These are phyloP conservation scores for Panurus biarmicus DNA, from an alignment of 2,113 vertebrate species.

Conservation along the genomic window DNA sequence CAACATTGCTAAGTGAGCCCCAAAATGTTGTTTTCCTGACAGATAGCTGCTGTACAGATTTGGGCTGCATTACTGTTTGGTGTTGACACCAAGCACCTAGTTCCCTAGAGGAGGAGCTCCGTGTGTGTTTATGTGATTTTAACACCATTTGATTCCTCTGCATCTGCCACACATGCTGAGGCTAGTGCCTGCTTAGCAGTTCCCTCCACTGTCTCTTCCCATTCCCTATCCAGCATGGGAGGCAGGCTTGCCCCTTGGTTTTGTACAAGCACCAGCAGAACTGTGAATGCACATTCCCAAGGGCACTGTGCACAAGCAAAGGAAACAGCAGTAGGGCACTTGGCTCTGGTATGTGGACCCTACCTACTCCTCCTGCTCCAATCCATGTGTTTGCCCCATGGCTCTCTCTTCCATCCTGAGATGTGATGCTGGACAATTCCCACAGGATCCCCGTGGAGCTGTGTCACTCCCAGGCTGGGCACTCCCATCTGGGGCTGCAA, in stretches of 20 bases:
- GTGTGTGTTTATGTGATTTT: neutral
- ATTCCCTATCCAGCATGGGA: accelerated
- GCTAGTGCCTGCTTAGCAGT: neutral
- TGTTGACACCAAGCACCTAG: neutral
- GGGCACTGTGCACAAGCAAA: neutral
- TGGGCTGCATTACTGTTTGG: neutral
- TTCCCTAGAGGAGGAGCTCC: accelerated
- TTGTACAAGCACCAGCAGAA: neutral
- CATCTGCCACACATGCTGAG: accelerated
- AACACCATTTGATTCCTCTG: neutral
- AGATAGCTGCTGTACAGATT: neutral
- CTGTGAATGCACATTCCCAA: neutral
- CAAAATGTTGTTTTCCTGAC: neutral
- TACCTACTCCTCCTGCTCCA: neutral
- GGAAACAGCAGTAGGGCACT: neutral
- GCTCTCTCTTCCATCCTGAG: neutral
- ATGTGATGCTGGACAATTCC: neutral
- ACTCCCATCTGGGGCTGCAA: accelerated
- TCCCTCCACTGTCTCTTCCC: neutral
- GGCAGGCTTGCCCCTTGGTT: neutral
- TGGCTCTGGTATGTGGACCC: neutral
- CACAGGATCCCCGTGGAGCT: accelerated
- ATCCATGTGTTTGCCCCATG: neutral
- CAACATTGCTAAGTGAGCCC: neutral
- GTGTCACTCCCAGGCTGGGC: neutral